Base-by-base conservation (phyloP, 2,888 invertebrate genomes). In the Nowickia ferox region DNA sequence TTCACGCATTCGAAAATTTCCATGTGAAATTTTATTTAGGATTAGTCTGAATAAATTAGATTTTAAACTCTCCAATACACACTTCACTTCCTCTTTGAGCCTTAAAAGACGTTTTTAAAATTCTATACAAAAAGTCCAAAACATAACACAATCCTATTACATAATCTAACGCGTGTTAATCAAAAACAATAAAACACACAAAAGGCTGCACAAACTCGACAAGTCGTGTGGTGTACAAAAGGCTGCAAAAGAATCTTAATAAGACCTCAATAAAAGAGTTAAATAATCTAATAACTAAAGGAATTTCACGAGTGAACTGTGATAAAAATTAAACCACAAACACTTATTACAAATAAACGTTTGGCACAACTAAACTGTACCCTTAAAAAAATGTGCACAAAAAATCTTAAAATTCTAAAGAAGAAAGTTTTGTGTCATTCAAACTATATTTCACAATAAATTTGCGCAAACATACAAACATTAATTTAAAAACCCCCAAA, bases 401-500 rank as follows among this genome's bases (percentile, higher is more conserved):
- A 53, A 69, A 77, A 42, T n/a, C 40, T 17, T 48, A 6, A 69
- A 48, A 6, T 59, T 83, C 51, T 44, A 59, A 57, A 48, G 48
- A 72, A 69, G 46, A 81, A 57, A 77, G 84, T 81, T 84, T 78
- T 81, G 66, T 87, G 85, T 80, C 82, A 84, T 85, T 87, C 77
- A 80, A 83, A 82, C 81, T 0, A 82, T 77, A 86, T 87, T 88
- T 87, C 82, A 86, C 84, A 85, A 87, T 74, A 87, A 84, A 77
- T 69, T 63, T 44, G 17, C 15, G 10, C 30, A 22, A 48, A 71
- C 44, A 59, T 48, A 53, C 22, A 66, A 76, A 75, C 48, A 63
- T 1, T 46, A 3, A 22, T 3, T 57, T 80, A 71, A 30, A n/a
- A 80, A 80, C 71, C 76, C 76, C 66, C 48, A 84, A 59, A 71